These are phyloP conservation scores for Liasis olivaceus DNA, from an alignment of 2,797 vertebrate species.

Conservation along the genomic window DNA sequence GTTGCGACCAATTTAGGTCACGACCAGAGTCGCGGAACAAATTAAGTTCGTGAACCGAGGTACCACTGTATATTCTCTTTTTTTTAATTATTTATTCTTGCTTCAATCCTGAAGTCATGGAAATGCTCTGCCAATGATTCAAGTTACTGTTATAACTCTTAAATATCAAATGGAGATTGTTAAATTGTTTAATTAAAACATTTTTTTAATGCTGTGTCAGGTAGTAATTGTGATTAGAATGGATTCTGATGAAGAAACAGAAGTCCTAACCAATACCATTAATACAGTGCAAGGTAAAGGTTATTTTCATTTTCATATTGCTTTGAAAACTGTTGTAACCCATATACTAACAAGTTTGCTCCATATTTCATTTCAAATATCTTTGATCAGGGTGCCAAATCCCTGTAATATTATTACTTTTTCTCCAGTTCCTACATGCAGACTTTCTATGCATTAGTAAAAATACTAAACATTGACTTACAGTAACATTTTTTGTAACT, in stretches of 20 bases:
- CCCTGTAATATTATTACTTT: not conserved
- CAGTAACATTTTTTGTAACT: not conserved
- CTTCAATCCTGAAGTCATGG: not conserved
- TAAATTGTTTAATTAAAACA: conserved; percentile 32
- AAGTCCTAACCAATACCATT: conserved; percentile 74
- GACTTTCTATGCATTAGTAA: not conserved
- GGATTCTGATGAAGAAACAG: conserved; percentile 74
- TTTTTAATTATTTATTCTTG: not conserved
- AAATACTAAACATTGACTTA: not conserved
- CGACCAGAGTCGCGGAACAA: no score
- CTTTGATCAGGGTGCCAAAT: not conserved
- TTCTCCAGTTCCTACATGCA: not conserved
- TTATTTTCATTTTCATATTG: conserved; percentile 27
- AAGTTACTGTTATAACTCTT: not conserved
- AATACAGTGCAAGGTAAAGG: conserved; percentile 79
- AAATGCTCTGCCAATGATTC: not conserved
- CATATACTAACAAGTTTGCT: not conserved
- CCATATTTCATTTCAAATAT: not conserved
- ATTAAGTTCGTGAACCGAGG: no score
- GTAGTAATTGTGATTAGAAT: conserved; percentile 83
- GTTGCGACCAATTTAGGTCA: no score
- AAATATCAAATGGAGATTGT: not conserved
- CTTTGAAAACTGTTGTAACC: not conserved
- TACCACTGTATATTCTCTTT: not conserved
- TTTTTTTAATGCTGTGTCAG: conserved; percentile 70